Evolutionary conservation across 2,797 vertebrate species (phyloP).

Genomic region (Loris lydekkerianus): DNA sequence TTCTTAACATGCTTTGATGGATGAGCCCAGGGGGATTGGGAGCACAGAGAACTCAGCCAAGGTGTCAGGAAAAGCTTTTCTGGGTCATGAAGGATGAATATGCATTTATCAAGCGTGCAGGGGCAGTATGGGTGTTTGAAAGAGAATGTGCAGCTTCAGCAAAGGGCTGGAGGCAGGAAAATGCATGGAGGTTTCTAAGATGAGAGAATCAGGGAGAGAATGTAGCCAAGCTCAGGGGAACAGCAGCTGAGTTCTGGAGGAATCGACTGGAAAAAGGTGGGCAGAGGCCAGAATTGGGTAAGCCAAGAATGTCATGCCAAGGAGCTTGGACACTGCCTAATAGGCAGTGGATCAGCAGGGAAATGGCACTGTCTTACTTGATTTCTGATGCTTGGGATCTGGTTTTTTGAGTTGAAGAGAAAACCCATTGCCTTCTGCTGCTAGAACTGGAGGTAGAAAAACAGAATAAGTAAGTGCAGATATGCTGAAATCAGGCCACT

Average conservation of each 20-base stretch:
- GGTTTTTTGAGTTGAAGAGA: neutral
- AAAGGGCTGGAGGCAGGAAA: conserved; percentile 1
- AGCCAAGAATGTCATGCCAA: neutral
- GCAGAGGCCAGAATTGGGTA: neutral
- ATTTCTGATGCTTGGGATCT: neutral
- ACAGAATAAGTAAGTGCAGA: neutral
- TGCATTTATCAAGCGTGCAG: neutral
- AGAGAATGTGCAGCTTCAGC: neutral
- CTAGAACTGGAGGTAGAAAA: neutral
- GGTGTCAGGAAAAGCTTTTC: neutral
- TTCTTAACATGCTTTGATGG: neutral
- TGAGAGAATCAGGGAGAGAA: neutral
- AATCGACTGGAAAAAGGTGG: neutral
- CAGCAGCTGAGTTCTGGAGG: neutral
- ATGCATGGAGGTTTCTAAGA: neutral
- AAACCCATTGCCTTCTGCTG: neutral
- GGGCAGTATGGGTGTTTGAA: neutral
- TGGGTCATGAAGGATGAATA: neutral
- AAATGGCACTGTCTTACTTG: neutral
- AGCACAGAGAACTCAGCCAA: neutral
- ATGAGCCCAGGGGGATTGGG: neutral
- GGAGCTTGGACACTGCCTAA: neutral
- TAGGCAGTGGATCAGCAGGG: neutral
- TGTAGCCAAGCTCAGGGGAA: neutral
- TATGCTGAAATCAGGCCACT: neutral